Evolutionary conservation across 2,113 vertebrate species (phyloP).

Genomic region (Catharus bicknelli): DNA sequence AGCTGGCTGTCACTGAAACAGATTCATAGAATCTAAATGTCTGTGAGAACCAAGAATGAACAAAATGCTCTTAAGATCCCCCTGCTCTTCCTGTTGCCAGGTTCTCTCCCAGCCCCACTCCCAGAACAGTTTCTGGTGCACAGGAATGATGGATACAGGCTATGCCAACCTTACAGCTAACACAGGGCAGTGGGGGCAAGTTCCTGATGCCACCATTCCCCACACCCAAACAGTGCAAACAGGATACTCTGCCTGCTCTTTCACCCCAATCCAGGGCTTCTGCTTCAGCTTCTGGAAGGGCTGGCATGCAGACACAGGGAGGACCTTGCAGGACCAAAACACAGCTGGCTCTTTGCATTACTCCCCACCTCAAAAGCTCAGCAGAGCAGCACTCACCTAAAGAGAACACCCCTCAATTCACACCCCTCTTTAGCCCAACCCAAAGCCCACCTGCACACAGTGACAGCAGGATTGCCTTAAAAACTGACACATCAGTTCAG

Average conservation of each 20-base stretch:
- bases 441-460: not conserved
- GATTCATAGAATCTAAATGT: accelerated
- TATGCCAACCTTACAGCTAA: not conserved
- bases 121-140: not conserved
- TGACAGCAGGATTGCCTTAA: not conserved
- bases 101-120: not conserved
- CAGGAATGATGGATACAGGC: not conserved
- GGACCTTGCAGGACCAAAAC: not conserved
- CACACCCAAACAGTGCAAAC: not conserved
- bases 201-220: not conserved
- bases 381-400: not conserved
- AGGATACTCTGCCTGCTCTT: not conserved
- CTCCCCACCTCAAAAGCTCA: not conserved
- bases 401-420: not conserved
- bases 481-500: not conserved
- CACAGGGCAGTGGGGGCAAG: not conserved
- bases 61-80: not conserved
- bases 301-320: not conserved
- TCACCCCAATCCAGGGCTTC: not conserved
- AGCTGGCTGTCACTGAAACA: not conserved
- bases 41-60: accelerated
- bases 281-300: accelerated
- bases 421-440: accelerated
- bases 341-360: not conserved
- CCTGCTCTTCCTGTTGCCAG: not conserved